Conservation (phyloP, 2,888 invertebrate genomes). For the Pseudeuparius sepicola region DNA sequence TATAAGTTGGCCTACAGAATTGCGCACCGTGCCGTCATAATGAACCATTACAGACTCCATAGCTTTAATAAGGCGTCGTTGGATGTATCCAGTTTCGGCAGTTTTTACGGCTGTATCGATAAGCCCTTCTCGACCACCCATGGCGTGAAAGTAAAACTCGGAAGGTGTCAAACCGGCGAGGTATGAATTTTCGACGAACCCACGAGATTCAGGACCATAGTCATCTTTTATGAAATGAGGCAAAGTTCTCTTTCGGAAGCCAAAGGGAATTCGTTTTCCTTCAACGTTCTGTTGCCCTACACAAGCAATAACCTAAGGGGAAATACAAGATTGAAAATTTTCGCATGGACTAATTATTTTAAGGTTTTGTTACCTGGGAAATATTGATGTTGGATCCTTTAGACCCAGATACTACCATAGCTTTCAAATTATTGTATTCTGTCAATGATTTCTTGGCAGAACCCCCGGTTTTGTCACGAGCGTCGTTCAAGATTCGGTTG, state of each 20-base stretch:
- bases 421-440: conserved; percentile 97
- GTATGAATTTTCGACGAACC: conserved; percentile 98
- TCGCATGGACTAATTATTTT: no score
- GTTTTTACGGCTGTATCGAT: conserved; percentile 99
- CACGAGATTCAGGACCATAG: conserved; percentile 98
- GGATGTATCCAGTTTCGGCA: conserved; percentile 98
- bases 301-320: conserved; percentile 87
- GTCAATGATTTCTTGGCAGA: conserved; percentile 97
- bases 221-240: conserved; percentile 99
- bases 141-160: conserved; percentile 99
- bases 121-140: conserved; percentile 99
- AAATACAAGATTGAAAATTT: conserved; percentile 1
- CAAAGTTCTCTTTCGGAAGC: conserved; percentile 93
- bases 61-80: conserved; percentile 97
- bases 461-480: conserved; percentile 98
- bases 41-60: conserved; percentile 99
- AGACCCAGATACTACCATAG: conserved; percentile 98
- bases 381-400: conserved; percentile 99
- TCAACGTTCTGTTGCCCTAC: conserved; percentile 99
- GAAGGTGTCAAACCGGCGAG: conserved; percentile 96
- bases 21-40: conserved; percentile 96
- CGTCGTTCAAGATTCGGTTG: conserved; percentile 96
- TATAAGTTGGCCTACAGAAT: conserved; percentile 87
- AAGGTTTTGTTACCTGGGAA: conserved; percentile 71
- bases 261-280: conserved; percentile 99